Base-by-base conservation (phyloP, 64 coral and sea anemone species). In the Platygyra sinensis region DNA sequence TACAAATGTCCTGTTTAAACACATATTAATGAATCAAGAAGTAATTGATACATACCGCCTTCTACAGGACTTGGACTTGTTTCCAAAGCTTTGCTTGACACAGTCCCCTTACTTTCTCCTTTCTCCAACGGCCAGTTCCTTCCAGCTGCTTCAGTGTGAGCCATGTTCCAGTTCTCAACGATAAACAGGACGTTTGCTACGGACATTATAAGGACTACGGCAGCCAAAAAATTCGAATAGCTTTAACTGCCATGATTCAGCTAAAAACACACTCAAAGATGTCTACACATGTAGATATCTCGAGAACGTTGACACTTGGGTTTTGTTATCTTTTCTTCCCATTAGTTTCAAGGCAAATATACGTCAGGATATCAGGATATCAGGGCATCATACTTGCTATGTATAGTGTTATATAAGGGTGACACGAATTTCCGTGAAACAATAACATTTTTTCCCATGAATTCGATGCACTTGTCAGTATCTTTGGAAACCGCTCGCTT, bases 91-190 rank as follows among this genome's bases (percentile, higher is more conserved):
- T 16, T 27, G 3, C n/a, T 27, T 1, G 10, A 1, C 32, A 46
- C 5, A n/a, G 5, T 24, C n/a, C 10, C 10, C 2, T 20, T 81
- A 5, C 16, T 85, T 71, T 85, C 81, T 5, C 17, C 13, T 24
- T 25, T 85, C 60, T 63, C 33, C 1, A 71, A 11, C 2, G 8
- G 2, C 18, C 25, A 25, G 7, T 22, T 46, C 60, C 9, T 24
- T 15, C 22, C 4, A 17, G 62, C 0, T 49, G 27, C 62, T 33
- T 30, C 57, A 61, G 10, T 42, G 17, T 50, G 10, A 27, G 50
- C 24, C 20, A 16, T 69, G 33, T 49, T 85, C 81, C 81, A 85
- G 63, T 85, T 85, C 27, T 71, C 81, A 51, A 49, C 33, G 11
- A 72, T 24, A 22, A 85, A 85, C 5, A 67, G 51, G 3, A 85